Base-by-base conservation (phyloP, 92 coral and sea anemone genomes). In the Pocillopora grandis region DNA sequence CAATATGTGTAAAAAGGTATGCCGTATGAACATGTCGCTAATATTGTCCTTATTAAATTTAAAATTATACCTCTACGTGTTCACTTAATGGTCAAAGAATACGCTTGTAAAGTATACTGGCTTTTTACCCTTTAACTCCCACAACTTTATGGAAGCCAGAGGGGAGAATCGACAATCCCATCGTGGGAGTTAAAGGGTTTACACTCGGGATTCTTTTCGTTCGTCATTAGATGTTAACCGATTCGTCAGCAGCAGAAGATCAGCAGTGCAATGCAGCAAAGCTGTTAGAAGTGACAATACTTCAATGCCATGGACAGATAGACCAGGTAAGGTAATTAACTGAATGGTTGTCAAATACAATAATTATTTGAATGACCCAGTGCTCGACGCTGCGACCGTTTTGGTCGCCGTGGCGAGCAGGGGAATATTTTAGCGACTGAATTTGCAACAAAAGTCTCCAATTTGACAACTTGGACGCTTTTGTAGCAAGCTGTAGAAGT, bases 1-100 rank as follows among this genome's bases (percentile, higher is more conserved):
- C 82, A 89, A 91, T 73, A 97, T 97, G 93, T 91, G 98, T 75
- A 93, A 97, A 88, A 97, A 92, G 99, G 99, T 97, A n/a, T 20
- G 85, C 66, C 0, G 12, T 13, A 16, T 16, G 13, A 42, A 49
- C 37, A 20, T 74, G 9, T 18, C 62, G 16, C 12, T 42, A 5
- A 42, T 72, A n/a, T 72, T 36, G 17, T 18, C 49, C 33, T 67
- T 15, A 20, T 67, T 20, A 13, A 10, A 9, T 17, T 31, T 2
- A 11, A 20, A 31, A 10, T 70, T 20, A 10, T 21, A 70, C 17
- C 75, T 20, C 17, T 8, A 9, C 75, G 0, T 9, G 16, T 17
- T 20, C 17, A 20, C 7, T 16, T 20, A 21, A 31, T 70, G 27
- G 10, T 33, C 17, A 9, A 20, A 10, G 35, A 33, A 16, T 9